Conservation (phyloP, 2,113 vertebrate genomes). For the Baryphthengus martii region DNA sequence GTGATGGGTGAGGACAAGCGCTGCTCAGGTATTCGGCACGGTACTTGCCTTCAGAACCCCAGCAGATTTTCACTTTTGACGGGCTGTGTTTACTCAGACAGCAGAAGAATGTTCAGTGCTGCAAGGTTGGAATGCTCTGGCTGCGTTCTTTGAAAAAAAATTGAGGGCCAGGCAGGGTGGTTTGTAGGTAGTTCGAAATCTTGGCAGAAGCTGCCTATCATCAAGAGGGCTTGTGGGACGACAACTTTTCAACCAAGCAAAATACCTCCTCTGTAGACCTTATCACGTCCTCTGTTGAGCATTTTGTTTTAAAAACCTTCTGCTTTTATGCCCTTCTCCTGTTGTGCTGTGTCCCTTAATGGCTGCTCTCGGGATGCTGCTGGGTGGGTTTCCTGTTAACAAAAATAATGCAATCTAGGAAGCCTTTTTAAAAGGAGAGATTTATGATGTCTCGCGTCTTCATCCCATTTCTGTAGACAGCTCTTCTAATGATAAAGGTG, state of each 20-base stretch:
- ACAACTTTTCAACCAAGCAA: neutral
- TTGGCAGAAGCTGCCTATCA: neutral
- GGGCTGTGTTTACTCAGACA: neutral
- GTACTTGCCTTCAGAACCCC: neutral
- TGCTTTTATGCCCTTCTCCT: neutral
- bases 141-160: accelerated
- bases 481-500: slow-evolving; percentile 58
- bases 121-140: neutral
- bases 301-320: neutral
- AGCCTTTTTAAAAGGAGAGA: slow-evolving; percentile 1
- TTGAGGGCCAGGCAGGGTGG: neutral
- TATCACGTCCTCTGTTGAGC: accelerated
- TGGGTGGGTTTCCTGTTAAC: neutral
- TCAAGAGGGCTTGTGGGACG: neutral
- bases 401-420: neutral
- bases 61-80: neutral
- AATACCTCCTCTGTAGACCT: accelerated
- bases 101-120: neutral
- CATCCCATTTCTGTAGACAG: slow-evolving; percentile 52
- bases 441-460: neutral
- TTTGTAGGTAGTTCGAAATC: neutral
- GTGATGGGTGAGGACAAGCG: neutral
- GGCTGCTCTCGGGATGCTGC: neutral
- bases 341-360: neutral
- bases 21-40: neutral